Conservation (phyloP, 2,888 invertebrate genomes). For the Protophormia terraenovae region DNA sequence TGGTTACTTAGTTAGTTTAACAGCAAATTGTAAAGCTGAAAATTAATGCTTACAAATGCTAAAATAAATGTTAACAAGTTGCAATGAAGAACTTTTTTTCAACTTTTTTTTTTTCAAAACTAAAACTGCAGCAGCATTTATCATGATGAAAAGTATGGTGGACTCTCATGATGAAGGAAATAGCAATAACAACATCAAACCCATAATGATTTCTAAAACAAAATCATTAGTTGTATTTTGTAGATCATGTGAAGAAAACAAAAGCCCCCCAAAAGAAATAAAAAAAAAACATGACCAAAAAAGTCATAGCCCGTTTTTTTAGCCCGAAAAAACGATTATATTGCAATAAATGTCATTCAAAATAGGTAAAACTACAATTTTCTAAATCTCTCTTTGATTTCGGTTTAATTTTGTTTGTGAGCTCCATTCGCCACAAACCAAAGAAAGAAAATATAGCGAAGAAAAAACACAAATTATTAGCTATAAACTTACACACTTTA, state of each 20-base stretch:
- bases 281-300: conserved; percentile 39
- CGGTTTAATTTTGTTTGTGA: conserved; percentile 11
- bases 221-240: conserved; percentile 60
- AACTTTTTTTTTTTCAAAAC: neutral
- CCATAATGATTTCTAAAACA: conserved; percentile 59
- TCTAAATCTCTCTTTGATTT: conserved; percentile 42
- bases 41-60: conserved; percentile 69
- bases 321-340: conserved; percentile 59
- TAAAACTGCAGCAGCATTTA: conserved; percentile 52
- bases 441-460: neutral
- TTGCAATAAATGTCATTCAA: conserved; percentile 67
- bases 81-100: conserved; percentile 54
- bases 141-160: conserved; percentile 58
- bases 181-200: conserved; percentile 1
- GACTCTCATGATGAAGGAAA: conserved; percentile 34
- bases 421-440: neutral
- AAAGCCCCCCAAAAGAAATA: neutral
- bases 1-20: conserved; percentile 47
- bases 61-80: conserved; percentile 70
- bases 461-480: conserved; percentile 47
- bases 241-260: conserved; percentile 61
- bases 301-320: conserved; percentile 25
- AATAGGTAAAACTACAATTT: conserved; percentile 52
- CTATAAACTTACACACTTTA: conserved; percentile 62
- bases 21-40: conserved; percentile 67